Evolutionary conservation across 2,888 invertebrate species (phyloP).

Genomic region (Syrista parreyssii): DNA sequence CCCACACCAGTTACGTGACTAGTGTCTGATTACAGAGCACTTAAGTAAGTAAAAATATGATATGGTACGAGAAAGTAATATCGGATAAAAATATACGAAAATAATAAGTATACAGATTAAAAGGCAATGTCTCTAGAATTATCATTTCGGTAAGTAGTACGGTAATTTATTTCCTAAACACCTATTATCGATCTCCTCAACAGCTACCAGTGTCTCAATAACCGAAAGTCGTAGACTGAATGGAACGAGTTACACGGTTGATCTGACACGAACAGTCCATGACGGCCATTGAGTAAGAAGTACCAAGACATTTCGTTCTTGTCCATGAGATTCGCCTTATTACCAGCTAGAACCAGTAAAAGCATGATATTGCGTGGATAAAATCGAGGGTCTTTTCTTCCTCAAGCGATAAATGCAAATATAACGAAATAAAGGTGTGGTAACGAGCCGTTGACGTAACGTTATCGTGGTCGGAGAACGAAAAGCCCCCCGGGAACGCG

Average conservation of each 20-base stretch:
- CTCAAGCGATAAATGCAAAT: slow-evolving; percentile 44
- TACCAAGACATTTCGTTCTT: slow-evolving; percentile 35
- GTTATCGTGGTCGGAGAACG: slow-evolving; percentile 22
- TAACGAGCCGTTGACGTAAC: slow-evolving; percentile 23
- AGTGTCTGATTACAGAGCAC: no score
- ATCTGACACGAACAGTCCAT: slow-evolving; percentile 43
- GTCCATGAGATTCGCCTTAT: slow-evolving; percentile 37
- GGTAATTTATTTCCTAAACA: no score
- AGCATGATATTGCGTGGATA: neutral
- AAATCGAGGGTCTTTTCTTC: neutral
- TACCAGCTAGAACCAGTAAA: slow-evolving; percentile 27
- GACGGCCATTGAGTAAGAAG: slow-evolving; percentile 28
- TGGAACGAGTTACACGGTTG: slow-evolving; percentile 42
- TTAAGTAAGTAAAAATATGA: no score
- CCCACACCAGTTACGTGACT: no score
- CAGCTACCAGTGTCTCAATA: neutral
- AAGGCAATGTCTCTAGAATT: no score
- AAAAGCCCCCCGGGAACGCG: slow-evolving; percentile 38
- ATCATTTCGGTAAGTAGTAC: no score
- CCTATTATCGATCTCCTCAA: slow-evolving; percentile 1
- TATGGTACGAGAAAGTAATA: no score
- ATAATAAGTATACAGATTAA: no score
- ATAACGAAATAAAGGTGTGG: slow-evolving; percentile 23
- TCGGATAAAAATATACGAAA: no score
- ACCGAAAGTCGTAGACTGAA: slow-evolving; percentile 23